Conservation (phyloP, 2,797 vertebrate genomes). For the Sebastes taczanowskii region DNA sequence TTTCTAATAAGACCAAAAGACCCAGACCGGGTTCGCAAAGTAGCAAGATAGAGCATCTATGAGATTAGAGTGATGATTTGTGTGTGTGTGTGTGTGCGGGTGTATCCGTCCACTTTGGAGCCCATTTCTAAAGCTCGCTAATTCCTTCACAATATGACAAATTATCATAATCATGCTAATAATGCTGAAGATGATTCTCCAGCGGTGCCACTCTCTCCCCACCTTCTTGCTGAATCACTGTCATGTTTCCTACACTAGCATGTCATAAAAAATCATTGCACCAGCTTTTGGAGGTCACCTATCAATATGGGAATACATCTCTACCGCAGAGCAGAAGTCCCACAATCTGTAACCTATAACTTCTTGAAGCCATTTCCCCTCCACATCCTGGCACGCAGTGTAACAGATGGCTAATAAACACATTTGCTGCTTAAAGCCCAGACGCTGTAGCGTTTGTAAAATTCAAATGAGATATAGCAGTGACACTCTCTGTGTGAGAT, state of each 20-base stretch:
- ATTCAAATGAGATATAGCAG: conserved; percentile 76
- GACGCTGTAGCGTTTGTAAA: conserved; percentile 69
- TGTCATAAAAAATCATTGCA: conserved; percentile 28
- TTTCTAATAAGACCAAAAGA: conserved; percentile 78
- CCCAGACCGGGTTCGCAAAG: conserved; percentile 54
- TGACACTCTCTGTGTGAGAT: conserved; percentile 69
- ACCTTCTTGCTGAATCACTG: conserved; percentile 8
- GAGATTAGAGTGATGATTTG: conserved; percentile 49
- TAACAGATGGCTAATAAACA: conserved; percentile 82
- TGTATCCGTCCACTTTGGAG: conserved; percentile 21
- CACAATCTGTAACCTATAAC: conserved; percentile 68
- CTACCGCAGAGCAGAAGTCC: conserved; percentile 55
- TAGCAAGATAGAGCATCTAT: conserved; percentile 61
- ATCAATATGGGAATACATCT: conserved; percentile 53
- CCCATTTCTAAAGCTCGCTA: conserved; percentile 47
- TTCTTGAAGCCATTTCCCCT: conserved; percentile 44
- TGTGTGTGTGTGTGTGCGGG: not conserved
- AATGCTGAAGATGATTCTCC: conserved; percentile 20
- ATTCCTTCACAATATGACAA: conserved; percentile 53
- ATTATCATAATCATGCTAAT: conserved; percentile 41
- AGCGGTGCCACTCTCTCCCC: conserved; percentile 3
- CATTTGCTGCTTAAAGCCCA: conserved; percentile 70
- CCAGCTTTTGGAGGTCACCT: conserved; percentile 55
- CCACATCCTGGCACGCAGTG: conserved; percentile 47
- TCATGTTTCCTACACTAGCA: not conserved